These are phyloP conservation scores for Halichoeres trimaculatus DNA, from an alignment of 2,113 vertebrate genomes.

Conservation along the genomic window DNA sequence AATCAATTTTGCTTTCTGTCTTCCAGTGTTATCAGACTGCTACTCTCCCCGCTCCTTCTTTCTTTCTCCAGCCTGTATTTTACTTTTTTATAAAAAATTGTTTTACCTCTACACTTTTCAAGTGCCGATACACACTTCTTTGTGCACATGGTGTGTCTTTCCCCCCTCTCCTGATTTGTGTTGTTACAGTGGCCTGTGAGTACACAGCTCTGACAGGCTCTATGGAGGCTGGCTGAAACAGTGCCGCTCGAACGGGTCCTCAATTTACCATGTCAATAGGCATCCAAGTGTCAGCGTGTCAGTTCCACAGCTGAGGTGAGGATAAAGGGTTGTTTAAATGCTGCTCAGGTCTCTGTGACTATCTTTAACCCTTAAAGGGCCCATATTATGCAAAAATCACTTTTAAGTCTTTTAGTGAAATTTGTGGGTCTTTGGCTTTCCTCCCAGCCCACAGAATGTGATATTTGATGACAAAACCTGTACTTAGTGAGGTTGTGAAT, in stretches of 20 bases:
- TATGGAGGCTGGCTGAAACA: slow-evolving; percentile 51
- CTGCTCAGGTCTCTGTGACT: slow-evolving; percentile 28
- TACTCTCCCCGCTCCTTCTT: slow-evolving; percentile 11
- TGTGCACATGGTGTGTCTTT: slow-evolving; percentile 12
- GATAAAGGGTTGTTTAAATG: slow-evolving; percentile 54
- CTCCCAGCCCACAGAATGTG: too few species aligned
- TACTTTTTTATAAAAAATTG: slow-evolving; percentile 15
- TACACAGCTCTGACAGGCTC: slow-evolving; percentile 44
- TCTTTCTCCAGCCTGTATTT: slow-evolving; percentile 24
- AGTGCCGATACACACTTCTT: slow-evolving; percentile 25
- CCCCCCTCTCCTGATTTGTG: slow-evolving; percentile 10
- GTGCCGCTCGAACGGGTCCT: slow-evolving; percentile 49
- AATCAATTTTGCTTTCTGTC: slow-evolving; percentile 57
- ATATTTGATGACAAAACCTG: too few species aligned
- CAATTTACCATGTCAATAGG: slow-evolving; percentile 68
- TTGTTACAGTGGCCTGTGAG: slow-evolving; percentile 30
- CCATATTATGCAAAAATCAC: too few species aligned
- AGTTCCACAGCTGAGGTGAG: slow-evolving; percentile 31
- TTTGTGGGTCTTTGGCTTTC: too few species aligned
- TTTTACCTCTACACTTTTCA: slow-evolving; percentile 7
- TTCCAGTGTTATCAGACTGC: slow-evolving; percentile 41
- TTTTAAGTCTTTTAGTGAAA: too few species aligned
- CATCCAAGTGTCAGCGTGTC: slow-evolving; percentile 64
- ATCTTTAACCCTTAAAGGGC: slow-evolving; percentile 37
- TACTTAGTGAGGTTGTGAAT: too few species aligned